phyloP scores from a whole-genome alignment of 2,797 vertebrate genomes.

The Cyclopterus lumpus region DNA sequence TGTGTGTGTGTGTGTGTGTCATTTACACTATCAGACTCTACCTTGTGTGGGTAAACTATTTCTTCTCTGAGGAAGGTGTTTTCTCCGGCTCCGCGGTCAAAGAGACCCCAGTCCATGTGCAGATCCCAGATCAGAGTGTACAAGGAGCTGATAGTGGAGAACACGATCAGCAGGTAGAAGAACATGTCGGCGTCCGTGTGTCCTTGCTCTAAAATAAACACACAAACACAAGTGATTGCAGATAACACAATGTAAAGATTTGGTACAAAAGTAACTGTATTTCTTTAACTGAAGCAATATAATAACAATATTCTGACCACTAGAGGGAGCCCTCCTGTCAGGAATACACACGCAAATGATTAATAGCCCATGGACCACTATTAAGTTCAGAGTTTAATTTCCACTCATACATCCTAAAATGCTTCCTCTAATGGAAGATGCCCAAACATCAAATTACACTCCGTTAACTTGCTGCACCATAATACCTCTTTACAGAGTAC shows the following conservation, averaged over 20 bases:
- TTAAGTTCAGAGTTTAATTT: slow-evolving; percentile 5
- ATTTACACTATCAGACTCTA: slow-evolving; percentile 53
- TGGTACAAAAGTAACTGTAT: not conserved
- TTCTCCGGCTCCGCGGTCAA: slow-evolving; percentile 97
- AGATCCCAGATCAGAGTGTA: slow-evolving; percentile 99
- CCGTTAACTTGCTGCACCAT: not conserved
- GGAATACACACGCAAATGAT: not conserved
- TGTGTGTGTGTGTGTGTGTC: slow-evolving; percentile 7
- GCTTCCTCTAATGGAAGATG: not conserved
- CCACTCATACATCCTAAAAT: not conserved
- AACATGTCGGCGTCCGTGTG: slow-evolving; percentile 91
- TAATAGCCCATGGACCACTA: not conserved
- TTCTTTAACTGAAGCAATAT: not conserved
- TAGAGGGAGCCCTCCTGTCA: slow-evolving; percentile 68
- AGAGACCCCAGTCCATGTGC: slow-evolving; percentile 99
- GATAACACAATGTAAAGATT: not conserved
- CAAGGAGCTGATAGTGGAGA: slow-evolving; percentile 92
- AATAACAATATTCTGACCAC: slow-evolving; percentile 51
- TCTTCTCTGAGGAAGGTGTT: slow-evolving; percentile 98
- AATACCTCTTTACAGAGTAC: not conserved
- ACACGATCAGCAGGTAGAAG: slow-evolving; percentile 96
- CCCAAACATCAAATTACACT: not conserved
- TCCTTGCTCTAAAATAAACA: slow-evolving; percentile 83
- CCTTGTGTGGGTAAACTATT: slow-evolving; percentile 99
- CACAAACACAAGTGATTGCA: slow-evolving; percentile 29